These are phyloP conservation scores for Solenopsis invicta DNA, from an alignment of 1,140 invertebrate species.

Conservation along the genomic window DNA sequence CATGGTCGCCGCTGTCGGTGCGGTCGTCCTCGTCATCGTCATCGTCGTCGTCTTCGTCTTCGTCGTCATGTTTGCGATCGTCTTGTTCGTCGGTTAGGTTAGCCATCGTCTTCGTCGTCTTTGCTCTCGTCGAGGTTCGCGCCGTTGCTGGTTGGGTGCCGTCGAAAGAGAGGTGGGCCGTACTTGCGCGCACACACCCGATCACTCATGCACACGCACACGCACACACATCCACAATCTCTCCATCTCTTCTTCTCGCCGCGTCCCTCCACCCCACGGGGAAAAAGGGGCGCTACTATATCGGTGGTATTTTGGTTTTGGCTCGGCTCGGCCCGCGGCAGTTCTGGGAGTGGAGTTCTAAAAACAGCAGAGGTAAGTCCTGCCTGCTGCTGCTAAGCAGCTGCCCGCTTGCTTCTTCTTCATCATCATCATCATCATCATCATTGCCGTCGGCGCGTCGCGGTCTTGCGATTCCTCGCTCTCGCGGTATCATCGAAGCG, in stretches of 20 bases:
- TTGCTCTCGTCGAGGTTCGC: slow-evolving; percentile 58
- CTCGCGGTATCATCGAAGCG: slow-evolving; percentile 9
- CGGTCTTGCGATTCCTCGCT: slow-evolving; percentile 28
- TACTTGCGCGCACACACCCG: slow-evolving; percentile 65
- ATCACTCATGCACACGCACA: slow-evolving; percentile 61
- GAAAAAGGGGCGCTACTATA: slow-evolving; percentile 73
- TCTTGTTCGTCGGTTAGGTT: slow-evolving; percentile 65
- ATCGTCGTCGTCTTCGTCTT: slow-evolving; percentile 29
- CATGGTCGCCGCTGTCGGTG: slow-evolving; percentile 24
- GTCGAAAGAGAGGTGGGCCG: slow-evolving; percentile 67
- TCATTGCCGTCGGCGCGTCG: slow-evolving; percentile 34
- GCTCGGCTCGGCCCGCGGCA: slow-evolving; percentile 85
- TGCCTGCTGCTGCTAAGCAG: slow-evolving; percentile 70
- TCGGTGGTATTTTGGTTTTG: slow-evolving; percentile 87
- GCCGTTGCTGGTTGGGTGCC: slow-evolving; percentile 70
- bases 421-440: slow-evolving; percentile 1
- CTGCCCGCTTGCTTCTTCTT: slow-evolving; percentile 61
- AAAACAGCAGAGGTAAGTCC: slow-evolving; percentile 87
- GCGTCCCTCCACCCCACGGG: slow-evolving; percentile 64
- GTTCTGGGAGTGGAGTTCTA: slow-evolving; percentile 87
- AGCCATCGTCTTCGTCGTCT: slow-evolving; percentile 55
- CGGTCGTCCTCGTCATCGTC: slow-evolving; percentile 14
- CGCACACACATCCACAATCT: slow-evolving; percentile 18
- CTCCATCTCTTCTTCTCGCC: slow-evolving; percentile 58
- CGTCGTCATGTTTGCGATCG: slow-evolving; percentile 28